Evolutionary conservation across 2,888 invertebrate genomes (phyloP), one percentile per base, ranked within the genome.

Genomic region (Lasius fuliginosus): DNA sequence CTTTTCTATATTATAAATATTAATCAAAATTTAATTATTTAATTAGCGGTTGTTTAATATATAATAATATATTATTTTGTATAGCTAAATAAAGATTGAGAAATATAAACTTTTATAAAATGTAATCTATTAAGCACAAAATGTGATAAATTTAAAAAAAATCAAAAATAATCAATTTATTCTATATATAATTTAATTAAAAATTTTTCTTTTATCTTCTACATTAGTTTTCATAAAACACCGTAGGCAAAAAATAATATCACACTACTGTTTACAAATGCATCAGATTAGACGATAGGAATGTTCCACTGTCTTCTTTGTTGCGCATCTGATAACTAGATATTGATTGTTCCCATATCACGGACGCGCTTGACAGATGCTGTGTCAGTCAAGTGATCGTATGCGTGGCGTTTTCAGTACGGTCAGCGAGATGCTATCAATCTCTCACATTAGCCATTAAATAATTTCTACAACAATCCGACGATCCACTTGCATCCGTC

Each of bases 391-490:
- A 42, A 75, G 18, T 6, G 15, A 75, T 27, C 27, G n/a, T 30
- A n/a, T 42, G 42, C 42, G 30, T 67, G 36, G 62, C 58, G 42
- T 68, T 82, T 75, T 23, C 75, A 82, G 23, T 65, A 56, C 33
- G 42, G 27, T 40, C 64, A 69, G 23, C 23, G 60, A 58, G 40
- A 53, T 49, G 65, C 12, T 67, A 83, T 83, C 77, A 77, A 69
- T 76, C 33, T 67, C 36, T 64, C 1, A 33, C 4, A 56, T 82
- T 82, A 82, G 75, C 30, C 30, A 49, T 77, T 69, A 77, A 83
- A 77, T 68, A 68, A 83, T 83, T 83, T 77, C 46, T 69, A n/a
- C 49, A n/a, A 27, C 27, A n/a, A 62, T 77, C 69, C 62, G 27
- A 77, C 62, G 83, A 83, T 62, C 42, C 42, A 33, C 30, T 11